These are phyloP conservation scores for Neodiprion lecontei DNA, from an alignment of 1,140 invertebrate genomes.

Conservation along the genomic window DNA sequence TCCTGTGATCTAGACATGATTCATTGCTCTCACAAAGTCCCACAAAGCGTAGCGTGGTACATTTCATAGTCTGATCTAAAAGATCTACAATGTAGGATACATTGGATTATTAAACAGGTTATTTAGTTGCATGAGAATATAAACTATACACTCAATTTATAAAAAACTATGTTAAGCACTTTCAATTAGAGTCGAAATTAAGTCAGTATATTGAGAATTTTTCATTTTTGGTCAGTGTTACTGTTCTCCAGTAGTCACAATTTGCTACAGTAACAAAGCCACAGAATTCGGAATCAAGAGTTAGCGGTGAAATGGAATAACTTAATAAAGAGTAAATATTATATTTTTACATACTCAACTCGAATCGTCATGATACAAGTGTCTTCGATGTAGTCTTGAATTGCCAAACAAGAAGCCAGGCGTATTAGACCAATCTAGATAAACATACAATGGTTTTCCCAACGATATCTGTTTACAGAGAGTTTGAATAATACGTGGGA, in stretches of 20 bases:
- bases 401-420: too few species aligned
- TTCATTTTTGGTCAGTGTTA: neutral
- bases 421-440: too few species aligned
- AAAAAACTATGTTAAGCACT: neutral
- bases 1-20: slow-evolving; percentile 25
- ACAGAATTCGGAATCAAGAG: too few species aligned
- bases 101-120: too few species aligned
- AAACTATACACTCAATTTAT: neutral
- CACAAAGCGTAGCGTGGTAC: neutral
- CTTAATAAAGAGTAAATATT: neutral
- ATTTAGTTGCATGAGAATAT: neutral
- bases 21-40: neutral
- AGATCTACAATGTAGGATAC: neutral
- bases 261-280: slow-evolving; percentile 1
- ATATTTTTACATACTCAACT: neutral
- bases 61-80: neutral
- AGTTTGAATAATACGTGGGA: too few species aligned
- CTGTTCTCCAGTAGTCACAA: neutral
- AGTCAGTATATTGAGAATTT: neutral
- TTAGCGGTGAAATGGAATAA: neutral
- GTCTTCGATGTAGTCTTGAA: too few species aligned
- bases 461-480: too few species aligned
- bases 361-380: neutral
- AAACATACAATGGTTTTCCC: too few species aligned
- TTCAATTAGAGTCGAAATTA: neutral